These are phyloP conservation scores for Brachionus plicatilis DNA, from an alignment of 1,140 invertebrate species.

Conservation along the genomic window DNA sequence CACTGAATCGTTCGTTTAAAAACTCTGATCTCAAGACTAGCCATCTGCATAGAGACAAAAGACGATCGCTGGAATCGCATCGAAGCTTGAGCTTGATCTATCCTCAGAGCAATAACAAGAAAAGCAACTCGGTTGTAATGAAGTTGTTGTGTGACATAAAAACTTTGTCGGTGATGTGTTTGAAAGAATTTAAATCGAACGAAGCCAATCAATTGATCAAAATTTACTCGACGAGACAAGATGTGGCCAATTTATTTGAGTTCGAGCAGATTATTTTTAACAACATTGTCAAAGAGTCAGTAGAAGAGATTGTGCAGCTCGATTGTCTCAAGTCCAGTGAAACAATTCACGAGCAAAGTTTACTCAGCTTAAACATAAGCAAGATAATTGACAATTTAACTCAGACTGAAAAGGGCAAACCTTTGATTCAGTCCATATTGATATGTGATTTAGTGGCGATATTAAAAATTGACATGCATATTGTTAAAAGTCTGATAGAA, in stretches of 20 bases:
- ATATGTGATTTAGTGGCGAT: background rate
- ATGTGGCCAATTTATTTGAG: background rate
- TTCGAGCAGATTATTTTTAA: conserved; percentile 9
- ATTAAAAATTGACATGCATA: background rate
- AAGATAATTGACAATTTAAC: background rate
- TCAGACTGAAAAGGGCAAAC: background rate
- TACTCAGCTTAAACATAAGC: background rate
- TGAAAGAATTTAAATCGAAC: background rate
- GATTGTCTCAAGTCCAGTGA: background rate
- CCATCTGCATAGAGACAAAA: background rate
- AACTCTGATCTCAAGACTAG: background rate
- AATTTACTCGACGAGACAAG: background rate
- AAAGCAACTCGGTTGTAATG: background rate
- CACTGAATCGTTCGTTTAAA: background rate
- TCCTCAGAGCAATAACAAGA: background rate
- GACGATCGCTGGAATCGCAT: background rate
- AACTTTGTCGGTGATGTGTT: background rate
- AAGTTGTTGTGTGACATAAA: conserved; percentile 7
- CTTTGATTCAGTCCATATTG: background rate
- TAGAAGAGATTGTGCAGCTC: background rate
- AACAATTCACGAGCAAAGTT: background rate
- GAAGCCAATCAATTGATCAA: conserved; percentile 10
- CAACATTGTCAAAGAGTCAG: background rate
- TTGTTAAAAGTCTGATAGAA: background rate
- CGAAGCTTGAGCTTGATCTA: conserved; percentile 19